Evolutionary conservation across 2,113 vertebrate genomes (phyloP).

Genomic region (Paratilapia polleni): DNA sequence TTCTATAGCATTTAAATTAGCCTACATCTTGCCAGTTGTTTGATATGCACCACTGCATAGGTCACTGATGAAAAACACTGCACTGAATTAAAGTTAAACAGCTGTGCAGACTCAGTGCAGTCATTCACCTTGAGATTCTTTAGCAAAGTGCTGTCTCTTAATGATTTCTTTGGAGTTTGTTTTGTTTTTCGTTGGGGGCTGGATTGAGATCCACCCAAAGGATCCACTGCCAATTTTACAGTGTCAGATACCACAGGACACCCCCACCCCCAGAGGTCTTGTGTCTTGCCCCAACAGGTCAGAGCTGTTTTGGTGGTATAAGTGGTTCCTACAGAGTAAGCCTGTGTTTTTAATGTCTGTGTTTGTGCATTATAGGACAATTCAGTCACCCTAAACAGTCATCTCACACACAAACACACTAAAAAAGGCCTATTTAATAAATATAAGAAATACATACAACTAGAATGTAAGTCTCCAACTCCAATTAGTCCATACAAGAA

Average conservation of each 20-base stretch:
- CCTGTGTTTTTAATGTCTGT: too few species aligned
- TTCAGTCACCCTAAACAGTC: neutral
- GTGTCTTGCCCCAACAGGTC: neutral
- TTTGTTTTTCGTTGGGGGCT: neutral
- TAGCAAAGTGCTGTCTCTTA: neutral
- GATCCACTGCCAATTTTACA: neutral
- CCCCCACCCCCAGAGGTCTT: neutral
- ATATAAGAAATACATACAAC: constrained; percentile 1
- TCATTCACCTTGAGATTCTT: neutral
- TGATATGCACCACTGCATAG: neutral
- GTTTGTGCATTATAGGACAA: neutral
- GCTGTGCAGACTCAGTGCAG: neutral
- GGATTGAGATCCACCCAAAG: neutral
- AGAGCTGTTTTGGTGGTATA: neutral
- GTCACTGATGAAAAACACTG: neutral
- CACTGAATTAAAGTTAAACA: neutral
- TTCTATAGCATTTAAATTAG: neutral
- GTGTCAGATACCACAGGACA: neutral
- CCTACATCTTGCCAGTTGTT: neutral
- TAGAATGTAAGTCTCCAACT: neutral
- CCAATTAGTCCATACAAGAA: neutral
- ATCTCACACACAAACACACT: neutral
- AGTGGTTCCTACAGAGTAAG: neutral
- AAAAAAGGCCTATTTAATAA: neutral
- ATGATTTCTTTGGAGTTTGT: neutral